Percentiles rank a stretch among this genome's conserved stretches.
These are phyloP conservation scores for Papilio helenus DNA, from an alignment of 1,140 invertebrate genomes.

Conservation along the genomic window DNA sequence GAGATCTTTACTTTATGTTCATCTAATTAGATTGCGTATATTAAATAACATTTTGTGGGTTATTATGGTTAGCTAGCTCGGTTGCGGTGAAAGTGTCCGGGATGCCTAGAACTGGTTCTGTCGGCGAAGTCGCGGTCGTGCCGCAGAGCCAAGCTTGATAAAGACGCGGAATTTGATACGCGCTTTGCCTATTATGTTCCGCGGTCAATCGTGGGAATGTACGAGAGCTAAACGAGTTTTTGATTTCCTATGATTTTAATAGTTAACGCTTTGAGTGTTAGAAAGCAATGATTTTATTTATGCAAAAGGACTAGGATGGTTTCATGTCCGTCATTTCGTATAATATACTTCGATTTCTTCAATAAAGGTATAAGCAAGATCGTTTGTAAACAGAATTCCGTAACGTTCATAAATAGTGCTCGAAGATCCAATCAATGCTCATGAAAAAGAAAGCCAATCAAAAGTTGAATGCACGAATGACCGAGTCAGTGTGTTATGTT, in stretches of 20 bases:
- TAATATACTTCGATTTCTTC: not conserved
- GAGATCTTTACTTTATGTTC: not conserved
- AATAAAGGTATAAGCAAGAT: not conserved
- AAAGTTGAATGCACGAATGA: slow-evolving; percentile 83
- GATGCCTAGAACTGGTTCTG: slow-evolving; percentile 53
- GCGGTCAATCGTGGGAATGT: slow-evolving; percentile 40
- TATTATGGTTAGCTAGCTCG: slow-evolving; percentile 50
- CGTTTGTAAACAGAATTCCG: slow-evolving; percentile 1
- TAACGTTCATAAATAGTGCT: slow-evolving; percentile 16
- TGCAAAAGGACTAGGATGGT: not conserved
- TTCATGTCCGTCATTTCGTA: not conserved
- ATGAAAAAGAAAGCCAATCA: slow-evolving; percentile 81
- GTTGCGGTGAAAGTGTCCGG: slow-evolving; percentile 60
- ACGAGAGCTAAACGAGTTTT: slow-evolving; percentile 35
- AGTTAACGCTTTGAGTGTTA: slow-evolving; percentile 24
- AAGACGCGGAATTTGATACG: slow-evolving; percentile 41
- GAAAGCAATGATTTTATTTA: slow-evolving; percentile 8
- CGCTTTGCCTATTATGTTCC: slow-evolving; percentile 40
- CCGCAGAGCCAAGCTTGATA: slow-evolving; percentile 36
- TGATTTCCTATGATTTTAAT: slow-evolving; percentile 25
- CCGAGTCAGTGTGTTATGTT: slow-evolving; percentile 82
- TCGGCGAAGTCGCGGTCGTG: slow-evolving; percentile 39
- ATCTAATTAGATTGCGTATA: slow-evolving; percentile 34
- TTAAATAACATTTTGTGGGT: slow-evolving; percentile 54
- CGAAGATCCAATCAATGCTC: slow-evolving; percentile 29